Evolutionary conservation across 2,888 invertebrate genomes (phyloP).

Genomic region (Polylopha cassiicola): DNA sequence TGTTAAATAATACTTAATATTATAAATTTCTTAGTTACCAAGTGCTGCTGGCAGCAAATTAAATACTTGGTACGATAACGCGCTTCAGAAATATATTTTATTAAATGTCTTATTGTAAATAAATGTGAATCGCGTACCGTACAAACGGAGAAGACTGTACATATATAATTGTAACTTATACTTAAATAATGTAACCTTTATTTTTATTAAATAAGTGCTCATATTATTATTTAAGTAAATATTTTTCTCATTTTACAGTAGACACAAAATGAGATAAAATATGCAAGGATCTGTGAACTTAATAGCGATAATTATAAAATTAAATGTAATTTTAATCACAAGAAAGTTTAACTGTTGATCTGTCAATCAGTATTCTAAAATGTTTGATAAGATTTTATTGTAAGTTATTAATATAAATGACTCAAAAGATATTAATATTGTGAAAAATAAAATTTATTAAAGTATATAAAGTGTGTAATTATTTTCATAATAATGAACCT

Average conservation of each 20-base stretch:
- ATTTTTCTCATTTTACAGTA: constrained; percentile 10
- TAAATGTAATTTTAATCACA: constrained; percentile 7
- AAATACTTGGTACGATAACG: no score
- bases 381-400: constrained; percentile 18
- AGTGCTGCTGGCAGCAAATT: no score
- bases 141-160: constrained; percentile 16
- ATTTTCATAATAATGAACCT: background rate
- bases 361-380: constrained; percentile 20
- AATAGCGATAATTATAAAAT: no score
- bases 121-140: background rate
- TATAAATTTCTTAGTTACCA: no score
- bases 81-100: background rate
- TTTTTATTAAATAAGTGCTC: constrained; percentile 6
- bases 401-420: constrained; percentile 15
- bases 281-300: background rate
- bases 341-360: constrained; percentile 14
- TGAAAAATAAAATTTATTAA: constrained; percentile 12
- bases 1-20: no score
- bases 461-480: background rate
- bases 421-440: constrained; percentile 18
- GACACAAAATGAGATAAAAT: constrained; percentile 10
- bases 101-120: background rate
- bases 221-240: constrained; percentile 1
- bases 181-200: constrained; percentile 6
- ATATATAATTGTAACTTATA: constrained; percentile 1